A percentile compares a stretch with the other conserved stretches of the same genome.
Conservation (phyloP, 2,888 invertebrate species). For the Apotomis turbidana region DNA sequence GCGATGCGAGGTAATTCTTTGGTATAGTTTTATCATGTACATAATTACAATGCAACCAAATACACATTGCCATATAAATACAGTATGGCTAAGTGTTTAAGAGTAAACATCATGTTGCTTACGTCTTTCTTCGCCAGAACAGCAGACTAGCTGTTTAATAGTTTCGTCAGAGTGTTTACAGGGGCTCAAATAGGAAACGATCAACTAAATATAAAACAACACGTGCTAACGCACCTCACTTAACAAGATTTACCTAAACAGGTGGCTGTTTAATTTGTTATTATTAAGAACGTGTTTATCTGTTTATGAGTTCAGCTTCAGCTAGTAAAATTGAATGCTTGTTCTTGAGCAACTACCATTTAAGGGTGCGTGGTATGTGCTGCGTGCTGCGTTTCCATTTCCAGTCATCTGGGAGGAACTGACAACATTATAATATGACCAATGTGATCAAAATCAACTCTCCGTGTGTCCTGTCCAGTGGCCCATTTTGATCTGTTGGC, state of each 20-base stretch:
- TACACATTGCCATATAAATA: not conserved
- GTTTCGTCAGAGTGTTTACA: conserved; percentile 51
- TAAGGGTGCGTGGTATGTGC: no score
- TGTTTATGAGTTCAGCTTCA: conserved; percentile 18
- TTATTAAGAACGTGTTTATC: conserved; percentile 1
- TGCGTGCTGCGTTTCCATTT: no score
- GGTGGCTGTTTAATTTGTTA: conserved; percentile 50
- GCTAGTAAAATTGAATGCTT: not conserved
- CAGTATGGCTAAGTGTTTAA: not conserved
- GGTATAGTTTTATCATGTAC: no score
- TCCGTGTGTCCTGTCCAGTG: no score
- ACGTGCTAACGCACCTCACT: conserved; percentile 61
- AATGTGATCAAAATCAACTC: no score
- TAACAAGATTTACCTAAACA: conserved; percentile 56
- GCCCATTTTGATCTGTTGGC: no score
- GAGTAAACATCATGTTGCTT: not conserved
- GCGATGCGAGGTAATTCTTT: no score
- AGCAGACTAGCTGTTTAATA: conserved; percentile 26
- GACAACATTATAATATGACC: no score
- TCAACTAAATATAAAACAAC: conserved; percentile 70
- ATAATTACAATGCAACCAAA: not conserved
- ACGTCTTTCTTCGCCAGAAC: not conserved
- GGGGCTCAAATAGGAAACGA: conserved; percentile 66
- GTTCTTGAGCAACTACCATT: no score
- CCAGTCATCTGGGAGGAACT: no score